phyloP scores from a whole-genome alignment of 2,113 vertebrate species.

The Willisornis vidua region DNA sequence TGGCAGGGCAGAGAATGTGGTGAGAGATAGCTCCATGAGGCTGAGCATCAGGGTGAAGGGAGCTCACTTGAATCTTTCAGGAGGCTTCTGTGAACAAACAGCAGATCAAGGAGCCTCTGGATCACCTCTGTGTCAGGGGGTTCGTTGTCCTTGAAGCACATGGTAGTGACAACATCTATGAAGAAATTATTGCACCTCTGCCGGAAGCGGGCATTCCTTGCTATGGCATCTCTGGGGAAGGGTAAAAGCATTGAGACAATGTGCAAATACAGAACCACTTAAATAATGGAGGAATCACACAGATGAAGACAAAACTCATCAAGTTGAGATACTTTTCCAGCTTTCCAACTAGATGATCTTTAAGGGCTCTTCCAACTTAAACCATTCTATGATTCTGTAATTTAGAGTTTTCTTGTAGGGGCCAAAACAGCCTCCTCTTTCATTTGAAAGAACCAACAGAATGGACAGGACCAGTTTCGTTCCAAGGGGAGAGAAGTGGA shows the following conservation, averaged over 20 bases:
- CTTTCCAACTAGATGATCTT: background rate
- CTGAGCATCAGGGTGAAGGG: background rate
- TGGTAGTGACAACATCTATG: constrained; percentile 86
- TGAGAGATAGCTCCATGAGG: background rate
- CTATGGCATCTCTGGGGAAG: constrained; percentile 68
- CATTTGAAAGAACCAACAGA: background rate
- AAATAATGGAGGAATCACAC: background rate
- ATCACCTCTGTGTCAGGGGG: constrained; percentile 83
- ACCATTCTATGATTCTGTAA: background rate
- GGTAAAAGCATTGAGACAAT: background rate
- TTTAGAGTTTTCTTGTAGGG: background rate
- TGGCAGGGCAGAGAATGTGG: background rate
- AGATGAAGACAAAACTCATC: background rate
- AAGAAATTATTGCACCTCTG: constrained; percentile 91
- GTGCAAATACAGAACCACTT: background rate
- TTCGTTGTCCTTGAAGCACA: constrained; percentile 92
- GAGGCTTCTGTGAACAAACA: constrained; percentile 75
- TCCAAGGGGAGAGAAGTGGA: background rate
- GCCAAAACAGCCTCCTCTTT: background rate
- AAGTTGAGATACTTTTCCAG: background rate
- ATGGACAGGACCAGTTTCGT: fast-evolving
- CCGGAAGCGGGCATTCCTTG: constrained; percentile 79
- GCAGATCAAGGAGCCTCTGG: constrained; percentile 78
- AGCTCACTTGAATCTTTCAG: constrained; percentile 51
- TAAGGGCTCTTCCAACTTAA: background rate